Evolutionary conservation across 2,113 vertebrate species (phyloP).

Genomic region (Procavia capensis): DNA sequence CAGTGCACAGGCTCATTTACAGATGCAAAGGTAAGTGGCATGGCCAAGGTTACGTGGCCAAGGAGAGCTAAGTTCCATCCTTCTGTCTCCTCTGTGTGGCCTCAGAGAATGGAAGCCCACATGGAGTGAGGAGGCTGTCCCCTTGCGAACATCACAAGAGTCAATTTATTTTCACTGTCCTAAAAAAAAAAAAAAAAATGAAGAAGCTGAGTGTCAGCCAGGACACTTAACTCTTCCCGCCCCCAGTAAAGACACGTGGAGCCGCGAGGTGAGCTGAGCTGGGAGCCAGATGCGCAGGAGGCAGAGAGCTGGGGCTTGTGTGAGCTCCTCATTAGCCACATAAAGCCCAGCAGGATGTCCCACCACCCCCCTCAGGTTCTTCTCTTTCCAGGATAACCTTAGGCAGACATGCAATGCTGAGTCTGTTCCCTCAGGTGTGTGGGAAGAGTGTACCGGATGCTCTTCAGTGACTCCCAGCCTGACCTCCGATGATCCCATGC

Average conservation of each 20-base stretch:
- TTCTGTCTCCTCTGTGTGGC: not conserved
- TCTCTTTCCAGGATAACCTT: not conserved
- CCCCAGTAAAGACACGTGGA: not conserved
- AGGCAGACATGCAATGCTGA: not conserved
- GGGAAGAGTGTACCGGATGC: not conserved
- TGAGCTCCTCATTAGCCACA: not conserved
- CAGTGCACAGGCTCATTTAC: accelerated
- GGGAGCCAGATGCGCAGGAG: not conserved
- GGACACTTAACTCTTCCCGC: no score
- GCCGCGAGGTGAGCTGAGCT: not conserved
- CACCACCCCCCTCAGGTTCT: not conserved
- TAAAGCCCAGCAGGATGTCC: not conserved
- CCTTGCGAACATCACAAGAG: not conserved
- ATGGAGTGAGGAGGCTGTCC: not conserved
- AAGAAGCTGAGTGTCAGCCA: not conserved
- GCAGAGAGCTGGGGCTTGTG: not conserved
- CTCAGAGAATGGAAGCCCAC: not conserved
- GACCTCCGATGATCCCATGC: not conserved
- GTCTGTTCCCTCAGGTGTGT: not conserved
- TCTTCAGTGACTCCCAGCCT: not conserved
- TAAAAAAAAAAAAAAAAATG: not conserved
- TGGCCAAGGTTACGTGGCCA: not conserved
- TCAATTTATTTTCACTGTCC: not conserved
- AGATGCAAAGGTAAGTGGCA: not conserved
- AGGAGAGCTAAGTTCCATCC: not conserved